phyloP scores from a whole-genome alignment of 2,113 vertebrate species.

The Hoplias malabaricus region DNA sequence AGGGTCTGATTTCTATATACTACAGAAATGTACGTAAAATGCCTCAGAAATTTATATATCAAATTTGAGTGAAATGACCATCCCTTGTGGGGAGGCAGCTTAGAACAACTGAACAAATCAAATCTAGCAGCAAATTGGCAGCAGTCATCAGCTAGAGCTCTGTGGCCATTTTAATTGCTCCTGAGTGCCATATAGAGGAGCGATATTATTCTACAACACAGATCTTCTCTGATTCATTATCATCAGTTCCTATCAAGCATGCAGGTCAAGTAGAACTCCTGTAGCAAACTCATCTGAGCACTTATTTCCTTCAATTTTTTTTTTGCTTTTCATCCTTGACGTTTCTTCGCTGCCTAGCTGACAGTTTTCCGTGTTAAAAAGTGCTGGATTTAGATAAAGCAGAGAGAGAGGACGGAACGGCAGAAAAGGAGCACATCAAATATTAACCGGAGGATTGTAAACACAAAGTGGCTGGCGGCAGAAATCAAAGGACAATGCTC shows the following conservation, averaged over 20 bases:
- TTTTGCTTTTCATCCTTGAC: background rate
- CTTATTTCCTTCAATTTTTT: background rate
- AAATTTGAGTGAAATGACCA: too few species aligned
- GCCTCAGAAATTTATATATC: too few species aligned
- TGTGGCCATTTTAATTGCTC: background rate
- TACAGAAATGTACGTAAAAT: too few species aligned
- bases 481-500: slow-evolving; percentile 43
- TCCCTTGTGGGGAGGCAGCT: too few species aligned
- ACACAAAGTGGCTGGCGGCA: slow-evolving; percentile 47
- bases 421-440: slow-evolving; percentile 58
- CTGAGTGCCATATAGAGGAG: background rate
- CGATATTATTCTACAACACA: background rate
- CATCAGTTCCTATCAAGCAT: slow-evolving; percentile 19
- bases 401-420: slow-evolving; percentile 3
- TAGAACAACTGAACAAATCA: slow-evolving; percentile 1
- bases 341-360: background rate
- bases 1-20: too few species aligned
- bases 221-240: slow-evolving; percentile 23
- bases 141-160: background rate
- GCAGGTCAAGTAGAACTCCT: slow-evolving; percentile 35
- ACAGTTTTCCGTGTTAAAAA: background rate
- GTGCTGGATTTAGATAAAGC: slow-evolving; percentile 34
- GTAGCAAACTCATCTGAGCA: background rate
- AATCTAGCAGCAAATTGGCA: background rate
- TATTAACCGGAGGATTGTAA: slow-evolving; percentile 62